A percentile compares a stretch with the other conserved stretches of the same genome.
Conservation (phyloP, 2,888 invertebrate genomes). For the Diaphora mendica region DNA sequence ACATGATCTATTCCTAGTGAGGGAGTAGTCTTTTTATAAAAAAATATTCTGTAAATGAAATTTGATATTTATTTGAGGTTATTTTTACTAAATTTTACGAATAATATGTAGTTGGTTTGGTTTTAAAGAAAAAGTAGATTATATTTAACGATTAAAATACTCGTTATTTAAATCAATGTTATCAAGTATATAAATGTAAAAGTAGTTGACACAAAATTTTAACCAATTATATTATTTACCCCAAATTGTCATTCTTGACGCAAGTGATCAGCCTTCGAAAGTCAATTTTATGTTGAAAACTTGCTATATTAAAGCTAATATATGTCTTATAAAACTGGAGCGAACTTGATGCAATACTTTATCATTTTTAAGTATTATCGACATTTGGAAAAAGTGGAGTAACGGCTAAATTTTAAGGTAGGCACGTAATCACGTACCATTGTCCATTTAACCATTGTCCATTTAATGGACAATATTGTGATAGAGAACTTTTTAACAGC, state of each 20-base stretch:
- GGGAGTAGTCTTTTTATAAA: too few relatives aligned
- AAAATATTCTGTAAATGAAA: too few relatives aligned
- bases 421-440: neutral
- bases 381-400: constrained; percentile 19
- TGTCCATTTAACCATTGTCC: neutral
- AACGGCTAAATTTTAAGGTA: constrained; percentile 15
- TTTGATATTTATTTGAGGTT: too few relatives aligned
- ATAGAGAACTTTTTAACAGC: neutral
- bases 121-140: neutral
- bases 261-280: constrained; percentile 20
- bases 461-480: neutral
- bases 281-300: constrained; percentile 23
- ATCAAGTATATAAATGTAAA: constrained; percentile 26
- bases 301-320: constrained; percentile 1
- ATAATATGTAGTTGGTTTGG: too few relatives aligned
- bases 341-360: constrained; percentile 31
- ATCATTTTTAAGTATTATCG: constrained; percentile 29
- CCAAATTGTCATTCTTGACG: constrained; percentile 20
- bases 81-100: too few relatives aligned
- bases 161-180: constrained; percentile 21
- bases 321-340: constrained; percentile 21
- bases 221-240: constrained; percentile 19
- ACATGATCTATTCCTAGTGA: too few relatives aligned
- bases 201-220: constrained; percentile 34
- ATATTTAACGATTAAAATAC: neutral